Conservation (phyloP, 2,797 vertebrate species). For the Tokudaia muenninki region DNA sequence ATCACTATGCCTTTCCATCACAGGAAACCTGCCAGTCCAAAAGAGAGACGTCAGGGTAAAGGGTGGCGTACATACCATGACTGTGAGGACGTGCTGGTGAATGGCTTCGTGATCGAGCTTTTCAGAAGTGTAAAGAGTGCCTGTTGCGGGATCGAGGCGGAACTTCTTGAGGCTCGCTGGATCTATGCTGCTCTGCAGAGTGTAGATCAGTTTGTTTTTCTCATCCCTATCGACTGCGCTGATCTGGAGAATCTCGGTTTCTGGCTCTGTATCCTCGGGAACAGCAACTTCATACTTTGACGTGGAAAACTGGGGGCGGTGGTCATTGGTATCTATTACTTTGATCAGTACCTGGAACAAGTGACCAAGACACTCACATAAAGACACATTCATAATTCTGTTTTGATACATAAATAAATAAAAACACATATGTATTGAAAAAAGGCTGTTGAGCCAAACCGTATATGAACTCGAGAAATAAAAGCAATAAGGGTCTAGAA, state of each 20-base stretch:
- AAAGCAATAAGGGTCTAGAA: conserved; percentile 1
- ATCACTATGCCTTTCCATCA: neutral
- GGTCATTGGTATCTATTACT: conserved; percentile 99
- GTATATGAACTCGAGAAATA: conserved; percentile 23
- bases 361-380: conserved; percentile 26
- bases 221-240: conserved; percentile 95
- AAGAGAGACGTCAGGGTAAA: rapidly evolving
- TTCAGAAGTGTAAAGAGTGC: conserved; percentile 93
- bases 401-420: neutral
- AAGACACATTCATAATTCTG: neutral
- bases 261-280: conserved; percentile 93
- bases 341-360: conserved; percentile 94
- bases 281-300: conserved; percentile 93
- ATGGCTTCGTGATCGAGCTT: conserved; percentile 96
- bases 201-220: conserved; percentile 98
- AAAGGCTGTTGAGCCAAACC: neutral
- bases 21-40: neutral
- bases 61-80: conserved; percentile 91
- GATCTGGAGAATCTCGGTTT: conserved; percentile 95
- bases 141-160: conserved; percentile 95
- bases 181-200: conserved; percentile 96
- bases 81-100: conserved; percentile 94
- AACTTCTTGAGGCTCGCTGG: conserved; percentile 97
- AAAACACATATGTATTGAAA: neutral
- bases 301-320: conserved; percentile 96